Percentiles rank a stretch among this genome's conserved stretches.
phyloP scores from a whole-genome alignment of 64 coral and sea anemone genomes.

The Anthopleura sola region DNA sequence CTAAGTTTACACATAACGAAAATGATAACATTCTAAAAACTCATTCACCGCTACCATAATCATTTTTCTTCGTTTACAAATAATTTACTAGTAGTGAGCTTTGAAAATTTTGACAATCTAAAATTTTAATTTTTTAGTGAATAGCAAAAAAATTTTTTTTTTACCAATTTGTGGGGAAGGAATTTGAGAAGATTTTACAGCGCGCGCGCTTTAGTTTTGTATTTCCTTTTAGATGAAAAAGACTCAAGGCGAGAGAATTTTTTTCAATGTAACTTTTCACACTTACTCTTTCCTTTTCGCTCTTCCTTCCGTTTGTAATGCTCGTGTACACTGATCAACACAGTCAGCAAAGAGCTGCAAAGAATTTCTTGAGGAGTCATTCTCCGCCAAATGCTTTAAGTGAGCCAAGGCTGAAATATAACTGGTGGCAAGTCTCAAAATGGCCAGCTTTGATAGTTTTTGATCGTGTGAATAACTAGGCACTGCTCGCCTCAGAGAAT shows the following conservation, averaged over 20 bases:
- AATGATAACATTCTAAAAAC: background rate
- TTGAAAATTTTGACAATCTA: background rate
- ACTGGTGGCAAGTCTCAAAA: conserved; percentile 83
- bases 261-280: background rate
- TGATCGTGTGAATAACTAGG: conserved; percentile 93
- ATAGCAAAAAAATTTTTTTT: background rate
- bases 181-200: background rate
- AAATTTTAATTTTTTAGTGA: background rate
- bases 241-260: background rate
- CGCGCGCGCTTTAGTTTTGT: background rate
- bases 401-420: conserved; percentile 91
- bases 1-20: background rate
- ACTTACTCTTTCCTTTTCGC: conserved; percentile 89
- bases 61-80: background rate
- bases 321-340: conserved; percentile 93
- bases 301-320: conserved; percentile 89
- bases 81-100: background rate
- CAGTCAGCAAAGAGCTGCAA: conserved; percentile 90
- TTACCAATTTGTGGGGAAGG: background rate
- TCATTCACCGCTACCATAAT: background rate
- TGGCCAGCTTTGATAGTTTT: conserved; percentile 95
- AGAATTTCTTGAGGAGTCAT: conserved; percentile 78
- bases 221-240: background rate
- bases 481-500: conserved; percentile 82
- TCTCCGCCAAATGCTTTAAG: conserved; percentile 65